Conservation (phyloP, 2,797 vertebrate genomes). For the Sciurus carolinensis region DNA sequence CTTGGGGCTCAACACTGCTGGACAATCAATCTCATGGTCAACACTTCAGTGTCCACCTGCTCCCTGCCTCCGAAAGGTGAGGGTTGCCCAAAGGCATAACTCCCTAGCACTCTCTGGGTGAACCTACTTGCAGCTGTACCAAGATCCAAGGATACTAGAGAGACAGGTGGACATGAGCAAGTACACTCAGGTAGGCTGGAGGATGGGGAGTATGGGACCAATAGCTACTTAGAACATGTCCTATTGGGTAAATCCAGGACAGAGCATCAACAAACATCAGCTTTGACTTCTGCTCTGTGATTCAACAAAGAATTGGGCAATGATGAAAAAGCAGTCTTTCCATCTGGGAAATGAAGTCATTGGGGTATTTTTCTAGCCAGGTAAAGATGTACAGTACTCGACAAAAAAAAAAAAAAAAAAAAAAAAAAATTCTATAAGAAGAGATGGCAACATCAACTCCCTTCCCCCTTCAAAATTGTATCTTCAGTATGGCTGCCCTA, state of each 20-base stretch:
- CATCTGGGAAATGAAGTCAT: neutral
- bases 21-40: neutral
- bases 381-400: neutral
- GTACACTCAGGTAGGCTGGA: neutral
- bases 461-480: neutral
- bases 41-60: neutral
- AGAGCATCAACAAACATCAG: neutral
- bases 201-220: neutral
- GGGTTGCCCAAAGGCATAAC: neutral
- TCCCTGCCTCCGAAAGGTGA: neutral
- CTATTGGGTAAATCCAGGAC: neutral
- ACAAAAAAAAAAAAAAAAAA: neutral
- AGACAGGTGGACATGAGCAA: neutral
- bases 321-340: neutral
- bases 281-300: neutral
- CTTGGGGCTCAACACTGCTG: neutral
- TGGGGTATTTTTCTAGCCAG: neutral
- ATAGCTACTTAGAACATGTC: neutral
- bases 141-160: neutral
- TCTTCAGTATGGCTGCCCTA: neutral
- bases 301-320: neutral
- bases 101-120: neutral
- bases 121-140: neutral
- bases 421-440: neutral
- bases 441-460: neutral